Conservation (phyloP, 2,888 invertebrate genomes). For the Bruchidius siliquastri region DNA sequence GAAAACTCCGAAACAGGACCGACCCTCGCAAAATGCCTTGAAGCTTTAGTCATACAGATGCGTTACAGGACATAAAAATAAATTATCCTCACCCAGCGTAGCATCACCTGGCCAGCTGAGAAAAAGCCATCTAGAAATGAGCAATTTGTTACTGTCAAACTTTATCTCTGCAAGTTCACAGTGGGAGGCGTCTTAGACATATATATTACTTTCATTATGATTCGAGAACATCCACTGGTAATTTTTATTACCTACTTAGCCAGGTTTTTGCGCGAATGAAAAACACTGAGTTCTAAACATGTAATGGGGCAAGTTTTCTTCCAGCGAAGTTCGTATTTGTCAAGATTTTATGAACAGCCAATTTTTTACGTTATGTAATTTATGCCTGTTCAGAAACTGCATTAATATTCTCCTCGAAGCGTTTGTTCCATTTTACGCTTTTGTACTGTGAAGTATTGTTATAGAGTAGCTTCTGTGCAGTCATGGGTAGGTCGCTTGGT, state of each 20-base stretch:
- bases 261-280: neutral
- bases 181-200: neutral
- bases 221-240: neutral
- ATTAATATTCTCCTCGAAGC: neutral
- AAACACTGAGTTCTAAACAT: neutral
- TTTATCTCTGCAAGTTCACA: neutral
- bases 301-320: neutral
- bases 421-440: neutral
- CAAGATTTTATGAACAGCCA: neutral
- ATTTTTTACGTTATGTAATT: neutral
- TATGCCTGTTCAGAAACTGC: neutral
- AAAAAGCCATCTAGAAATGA: neutral
- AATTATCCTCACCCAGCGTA: too few species aligned
- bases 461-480: neutral
- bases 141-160: neutral
- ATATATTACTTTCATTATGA: neutral
- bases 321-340: neutral
- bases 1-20: too few species aligned
- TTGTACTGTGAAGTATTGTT: neutral
- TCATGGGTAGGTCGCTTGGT: too few species aligned
- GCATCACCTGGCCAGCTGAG: neutral
- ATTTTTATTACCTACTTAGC: neutral
- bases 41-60: neutral
- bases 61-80: neutral
- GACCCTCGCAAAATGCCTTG: neutral